Evolutionary conservation across 2,888 invertebrate genomes (phyloP), one percentile per base, ranked within the genome.

Genomic region (Drosophila bunnanda): DNA sequence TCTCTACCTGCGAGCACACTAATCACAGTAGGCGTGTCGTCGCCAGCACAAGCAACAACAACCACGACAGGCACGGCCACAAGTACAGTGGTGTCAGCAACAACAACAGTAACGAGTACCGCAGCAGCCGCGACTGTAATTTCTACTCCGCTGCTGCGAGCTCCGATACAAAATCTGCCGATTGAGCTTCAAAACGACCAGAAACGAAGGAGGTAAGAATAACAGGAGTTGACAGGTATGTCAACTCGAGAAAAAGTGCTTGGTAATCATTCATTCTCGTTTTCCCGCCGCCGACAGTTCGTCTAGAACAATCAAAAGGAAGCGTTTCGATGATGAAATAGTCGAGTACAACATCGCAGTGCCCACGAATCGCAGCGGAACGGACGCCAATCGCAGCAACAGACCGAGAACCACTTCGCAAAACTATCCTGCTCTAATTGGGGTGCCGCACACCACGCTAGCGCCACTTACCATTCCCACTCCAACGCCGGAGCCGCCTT

Each of bases 261-360:
- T 30, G 17, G 38, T 39, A 61, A 55, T 46, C 39, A 36, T 10
- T 61, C 4, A 30, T 1, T 59, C 10, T 58, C 22, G 9, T 22
- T 8, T 13, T 13, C 30, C 13, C 36, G 4, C 50, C 50, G 50
- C 32, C 5, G 17, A 39, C 90, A 97, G 98, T 91, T 98, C 98
- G 13, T 97, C 97, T 32, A 94, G 99, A 67, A 98, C 98, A 2
- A 98, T 99, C 85, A 99, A 98, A 92, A 94, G 99, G 0, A 96
- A 97, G 86, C 96, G 98, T 83, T 99, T 99, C 93, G 99, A 99
- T 91, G 99, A 99, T 94, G 99, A 99, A 93, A 93, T 99, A 66
- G 98, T 99, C 0, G 98, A 99, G 65, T 97, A 97, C 79, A 97
- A 97, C 91, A 93, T 96, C 66, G 95, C 96, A 55, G 92, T 95